Percentiles rank a stretch among this genome's conserved stretches.
Evolutionary conservation across 2,113 vertebrate species (phyloP).

Genomic region (Odobenus rosmarus): DNA sequence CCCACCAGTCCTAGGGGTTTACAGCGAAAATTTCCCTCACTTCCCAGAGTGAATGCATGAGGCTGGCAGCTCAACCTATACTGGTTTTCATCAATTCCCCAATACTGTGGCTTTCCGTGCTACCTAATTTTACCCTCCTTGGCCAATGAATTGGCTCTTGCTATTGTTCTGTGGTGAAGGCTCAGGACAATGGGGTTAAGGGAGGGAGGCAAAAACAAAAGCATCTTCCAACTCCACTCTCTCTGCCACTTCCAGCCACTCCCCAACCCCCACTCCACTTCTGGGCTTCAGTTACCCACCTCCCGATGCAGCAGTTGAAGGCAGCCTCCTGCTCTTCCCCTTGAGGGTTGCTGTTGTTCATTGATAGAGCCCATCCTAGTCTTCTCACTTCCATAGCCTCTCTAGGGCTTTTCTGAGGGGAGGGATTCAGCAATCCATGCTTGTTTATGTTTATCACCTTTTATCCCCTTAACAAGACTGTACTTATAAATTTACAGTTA

Average conservation of each 20-base stretch:
- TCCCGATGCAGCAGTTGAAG: not conserved
- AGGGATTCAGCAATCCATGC: not conserved
- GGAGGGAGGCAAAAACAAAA: not conserved
- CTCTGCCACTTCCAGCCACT: not conserved
- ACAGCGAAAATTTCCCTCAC: not conserved
- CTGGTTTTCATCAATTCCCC: not conserved
- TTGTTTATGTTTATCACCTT: not conserved
- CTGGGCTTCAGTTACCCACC: not conserved
- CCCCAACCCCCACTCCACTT: not conserved
- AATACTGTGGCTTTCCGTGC: not conserved
- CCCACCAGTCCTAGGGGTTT: not conserved
- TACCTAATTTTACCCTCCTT: not conserved
- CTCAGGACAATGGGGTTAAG: not conserved
- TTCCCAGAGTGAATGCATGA: not conserved
- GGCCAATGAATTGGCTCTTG: not conserved
- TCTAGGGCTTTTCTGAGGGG: not conserved
- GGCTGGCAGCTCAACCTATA: not conserved
- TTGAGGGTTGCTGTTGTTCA: not conserved
- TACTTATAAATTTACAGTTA: not conserved
- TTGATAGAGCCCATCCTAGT: not conserved
- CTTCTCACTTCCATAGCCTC: not conserved
- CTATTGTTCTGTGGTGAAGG: not conserved
- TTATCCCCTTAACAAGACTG: not conserved
- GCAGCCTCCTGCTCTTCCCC: not conserved
- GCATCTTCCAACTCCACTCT: not conserved